Evolutionary conservation across 2,797 vertebrate species (phyloP).

Genomic region (Chlorospingus flavigularis): DNA sequence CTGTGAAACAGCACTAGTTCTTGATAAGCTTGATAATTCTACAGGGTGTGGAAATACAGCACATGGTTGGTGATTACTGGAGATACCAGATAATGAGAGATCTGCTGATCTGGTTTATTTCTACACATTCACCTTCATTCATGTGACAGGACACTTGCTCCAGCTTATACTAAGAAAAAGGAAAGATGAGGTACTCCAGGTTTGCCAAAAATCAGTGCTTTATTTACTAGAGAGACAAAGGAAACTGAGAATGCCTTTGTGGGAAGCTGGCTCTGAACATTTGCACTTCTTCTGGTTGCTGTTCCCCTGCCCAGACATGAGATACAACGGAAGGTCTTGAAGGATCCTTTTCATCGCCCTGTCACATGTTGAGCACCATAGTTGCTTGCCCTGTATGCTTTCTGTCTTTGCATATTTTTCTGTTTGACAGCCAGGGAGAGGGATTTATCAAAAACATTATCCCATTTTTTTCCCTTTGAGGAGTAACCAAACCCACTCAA

Average conservation of each 20-base stretch:
- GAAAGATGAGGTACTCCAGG: background rate
- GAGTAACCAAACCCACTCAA: background rate
- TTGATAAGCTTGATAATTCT: background rate
- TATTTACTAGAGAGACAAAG: background rate
- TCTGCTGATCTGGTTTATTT: background rate
- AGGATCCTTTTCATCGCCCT: background rate
- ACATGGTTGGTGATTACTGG: background rate
- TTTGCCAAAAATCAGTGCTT: background rate
- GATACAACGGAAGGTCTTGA: background rate
- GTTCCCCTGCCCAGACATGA: background rate
- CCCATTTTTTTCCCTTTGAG: background rate
- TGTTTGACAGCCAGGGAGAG: background rate
- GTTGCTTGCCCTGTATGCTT: background rate
- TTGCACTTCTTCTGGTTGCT: background rate
- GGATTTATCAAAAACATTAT: background rate
- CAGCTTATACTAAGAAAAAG: background rate
- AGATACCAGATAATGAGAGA: background rate
- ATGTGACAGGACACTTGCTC: background rate
- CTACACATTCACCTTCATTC: background rate
- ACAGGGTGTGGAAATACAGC: background rate
- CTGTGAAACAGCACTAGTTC: background rate
- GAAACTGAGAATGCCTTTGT: background rate
- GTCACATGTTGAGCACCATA: background rate
- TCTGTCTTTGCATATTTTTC: background rate
- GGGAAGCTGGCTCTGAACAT: background rate